Base-by-base conservation (phyloP, 2,113 vertebrate genomes). In the Chrysemys picta region DNA sequence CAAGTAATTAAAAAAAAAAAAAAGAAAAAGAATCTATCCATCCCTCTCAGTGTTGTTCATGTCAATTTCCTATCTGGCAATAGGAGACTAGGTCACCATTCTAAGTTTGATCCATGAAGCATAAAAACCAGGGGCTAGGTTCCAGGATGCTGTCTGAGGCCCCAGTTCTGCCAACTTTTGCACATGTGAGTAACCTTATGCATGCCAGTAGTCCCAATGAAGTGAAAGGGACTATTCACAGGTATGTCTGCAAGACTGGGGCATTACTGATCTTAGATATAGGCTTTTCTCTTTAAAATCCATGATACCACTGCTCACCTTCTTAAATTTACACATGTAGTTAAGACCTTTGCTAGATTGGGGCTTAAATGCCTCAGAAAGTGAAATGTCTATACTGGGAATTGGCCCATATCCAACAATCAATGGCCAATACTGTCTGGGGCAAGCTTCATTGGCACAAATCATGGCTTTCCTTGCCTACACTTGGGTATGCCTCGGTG, bases 241-340 rank as follows among this genome's bases (percentile, higher is more conserved):
- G 5, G 35, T 72, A 35, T n/a, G 93, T 45, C 84, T 27, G 47
- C 89, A 54, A 59, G n/a, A 21, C 0, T n/a, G 25, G 31, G 35
- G 21, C 91, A 42, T 45, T 25, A 25, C 29, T 49, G 52, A 47
- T 56, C 38, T 72, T 88, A 49, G 80, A 65, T 6, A 8, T 6
- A 62, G 76, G 57, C 4, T 7, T 16, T 88, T 78, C 65, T 72
- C 65, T 21, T 72, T 72, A n/a, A 72, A 72, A 38, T 72, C 9
- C 19, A 72, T 54, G 47, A 81, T 87, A 80, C 3, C 12, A 5
- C 6, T 8, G 8, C 50, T 69, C 47, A 38, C 7, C 19, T 69
- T 8, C 5, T 75, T 80, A 0, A 7, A 72, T 87, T 65, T 19
- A 17, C 47, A 59, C 0, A 0, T 0, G 1, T 62, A 72, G 17